Conservation (phyloP, 2,888 invertebrate species). For the Gryllus longicercus region DNA sequence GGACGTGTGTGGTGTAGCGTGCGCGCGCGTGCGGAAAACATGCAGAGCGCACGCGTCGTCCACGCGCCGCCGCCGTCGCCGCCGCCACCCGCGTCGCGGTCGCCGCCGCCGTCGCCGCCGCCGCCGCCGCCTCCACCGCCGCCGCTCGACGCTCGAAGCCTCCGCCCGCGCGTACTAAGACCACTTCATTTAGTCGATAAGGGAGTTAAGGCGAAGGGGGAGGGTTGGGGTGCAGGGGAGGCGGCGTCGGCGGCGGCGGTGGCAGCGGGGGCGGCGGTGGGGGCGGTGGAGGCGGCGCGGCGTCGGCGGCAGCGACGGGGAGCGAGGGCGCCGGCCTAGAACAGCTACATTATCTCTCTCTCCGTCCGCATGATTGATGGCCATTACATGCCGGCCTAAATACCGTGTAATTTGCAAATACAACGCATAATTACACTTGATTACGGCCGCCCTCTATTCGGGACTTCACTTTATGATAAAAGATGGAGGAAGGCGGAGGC, state of each 20-base stretch:
- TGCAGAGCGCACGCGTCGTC: neutral
- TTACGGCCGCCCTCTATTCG: slow-evolving; percentile 35
- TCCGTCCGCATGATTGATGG: slow-evolving; percentile 36
- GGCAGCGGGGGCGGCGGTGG: neutral
- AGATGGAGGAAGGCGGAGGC: slow-evolving; percentile 27
- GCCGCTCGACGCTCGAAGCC: slow-evolving; percentile 23
- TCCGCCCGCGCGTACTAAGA: slow-evolving; percentile 35
- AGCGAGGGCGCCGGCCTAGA: slow-evolving; percentile 25
- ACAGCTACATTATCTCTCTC: slow-evolving; percentile 32
- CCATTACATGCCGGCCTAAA: slow-evolving; percentile 51
- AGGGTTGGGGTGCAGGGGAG: slow-evolving; percentile 24
- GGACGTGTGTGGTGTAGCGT: neutral
- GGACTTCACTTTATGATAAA: slow-evolving; percentile 34
- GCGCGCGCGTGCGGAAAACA: neutral
- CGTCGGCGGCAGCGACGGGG: too few relatives aligned
- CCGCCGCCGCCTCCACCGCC: neutral
- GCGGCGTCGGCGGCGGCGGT: slow-evolving; percentile 23
- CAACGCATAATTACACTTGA: slow-evolving; percentile 59
- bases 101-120: slow-evolving; percentile 11
- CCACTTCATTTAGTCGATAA: slow-evolving; percentile 40
- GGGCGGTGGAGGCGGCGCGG: neutral
- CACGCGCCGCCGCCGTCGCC: neutral
- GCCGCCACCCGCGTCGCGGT: neutral
- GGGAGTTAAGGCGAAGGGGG: slow-evolving; percentile 29
- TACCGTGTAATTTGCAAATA: slow-evolving; percentile 74